Conservation (phyloP, 2,888 invertebrate genomes). For the Eristalis pertinax region DNA sequence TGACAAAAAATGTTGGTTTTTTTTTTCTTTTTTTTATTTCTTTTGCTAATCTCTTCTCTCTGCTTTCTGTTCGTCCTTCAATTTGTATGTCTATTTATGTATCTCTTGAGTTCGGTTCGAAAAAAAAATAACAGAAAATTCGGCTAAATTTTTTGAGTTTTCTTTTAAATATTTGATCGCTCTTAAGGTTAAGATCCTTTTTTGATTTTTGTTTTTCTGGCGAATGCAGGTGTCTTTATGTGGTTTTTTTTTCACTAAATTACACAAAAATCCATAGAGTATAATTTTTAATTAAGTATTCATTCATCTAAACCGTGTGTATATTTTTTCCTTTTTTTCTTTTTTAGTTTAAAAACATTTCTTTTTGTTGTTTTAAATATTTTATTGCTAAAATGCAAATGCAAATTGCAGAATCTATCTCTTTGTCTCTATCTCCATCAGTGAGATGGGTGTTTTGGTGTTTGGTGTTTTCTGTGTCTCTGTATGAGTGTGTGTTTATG, state of each 20-base stretch:
- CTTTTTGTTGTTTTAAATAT: background rate
- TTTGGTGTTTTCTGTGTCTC: background rate
- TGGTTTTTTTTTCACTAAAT: background rate
- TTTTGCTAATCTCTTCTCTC: background rate
- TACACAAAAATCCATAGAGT: slow-evolving; percentile 34
- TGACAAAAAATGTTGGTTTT: slow-evolving; percentile 49
- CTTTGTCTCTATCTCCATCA: background rate
- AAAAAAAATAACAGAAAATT: slow-evolving; percentile 25
- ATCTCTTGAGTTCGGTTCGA: slow-evolving; percentile 2
- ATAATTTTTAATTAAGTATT: slow-evolving; percentile 1
- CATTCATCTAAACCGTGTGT: background rate
- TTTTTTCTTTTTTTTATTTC: slow-evolving; percentile 13
- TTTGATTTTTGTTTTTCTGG: slow-evolving; percentile 11
- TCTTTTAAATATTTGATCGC: background rate
- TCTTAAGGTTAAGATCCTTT: background rate
- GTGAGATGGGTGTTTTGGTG: background rate
- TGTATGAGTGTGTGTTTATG: slow-evolving; percentile 3
- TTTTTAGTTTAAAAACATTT: background rate
- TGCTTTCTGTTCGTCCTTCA: too few relatives aligned
- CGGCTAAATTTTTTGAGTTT: slow-evolving; percentile 27
- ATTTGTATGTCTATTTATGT: background rate
- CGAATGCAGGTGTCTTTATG: slow-evolving; percentile 16
- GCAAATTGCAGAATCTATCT: background rate
- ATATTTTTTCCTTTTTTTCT: background rate
- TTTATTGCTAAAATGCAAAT: background rate